These are phyloP conservation scores for Hanleya hanleyi DNA, from an alignment of 2,888 invertebrate species.

Conservation along the genomic window DNA sequence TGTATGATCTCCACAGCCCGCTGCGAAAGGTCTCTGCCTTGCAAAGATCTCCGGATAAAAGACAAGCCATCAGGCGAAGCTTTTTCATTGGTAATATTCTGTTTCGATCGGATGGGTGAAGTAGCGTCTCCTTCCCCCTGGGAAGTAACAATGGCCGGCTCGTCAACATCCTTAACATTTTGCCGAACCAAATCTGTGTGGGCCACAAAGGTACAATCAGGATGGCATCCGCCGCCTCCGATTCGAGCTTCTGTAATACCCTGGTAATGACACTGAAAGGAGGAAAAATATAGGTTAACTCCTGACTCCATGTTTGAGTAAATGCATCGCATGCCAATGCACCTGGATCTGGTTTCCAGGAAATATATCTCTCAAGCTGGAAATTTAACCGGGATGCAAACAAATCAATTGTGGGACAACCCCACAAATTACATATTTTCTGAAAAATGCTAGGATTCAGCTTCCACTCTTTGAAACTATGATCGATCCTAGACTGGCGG, in stretches of 20 bases:
- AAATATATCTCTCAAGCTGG: too few relatives aligned
- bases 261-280: constrained; percentile 36
- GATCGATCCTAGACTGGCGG: too few relatives aligned
- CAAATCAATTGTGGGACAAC: constrained; percentile 26
- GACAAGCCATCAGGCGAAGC: constrained; percentile 29
- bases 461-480: too few relatives aligned
- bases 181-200: constrained; percentile 37
- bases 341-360: constrained; percentile 28
- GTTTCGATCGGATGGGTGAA: background rate
- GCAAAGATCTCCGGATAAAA: constrained; percentile 28
- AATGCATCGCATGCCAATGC: constrained; percentile 36
- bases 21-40: constrained; percentile 21
- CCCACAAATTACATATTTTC: too few relatives aligned
- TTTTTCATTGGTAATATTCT: constrained; percentile 8
- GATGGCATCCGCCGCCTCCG: constrained; percentile 19
- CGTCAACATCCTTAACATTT: constrained; percentile 14
- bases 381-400: constrained; percentile 34
- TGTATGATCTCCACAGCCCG: too few relatives aligned
- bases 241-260: constrained; percentile 28
- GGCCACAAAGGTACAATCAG: constrained; percentile 32
- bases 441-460: too few relatives aligned
- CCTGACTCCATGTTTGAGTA: constrained; percentile 17
- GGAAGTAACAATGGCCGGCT: background rate
- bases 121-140: background rate
- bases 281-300: constrained; percentile 25